Percentiles rank a stretch among this genome's conserved stretches.
These are phyloP conservation scores for Nasonia longicornis DNA, from an alignment of 1,140 invertebrate genomes.

Conservation along the genomic window DNA sequence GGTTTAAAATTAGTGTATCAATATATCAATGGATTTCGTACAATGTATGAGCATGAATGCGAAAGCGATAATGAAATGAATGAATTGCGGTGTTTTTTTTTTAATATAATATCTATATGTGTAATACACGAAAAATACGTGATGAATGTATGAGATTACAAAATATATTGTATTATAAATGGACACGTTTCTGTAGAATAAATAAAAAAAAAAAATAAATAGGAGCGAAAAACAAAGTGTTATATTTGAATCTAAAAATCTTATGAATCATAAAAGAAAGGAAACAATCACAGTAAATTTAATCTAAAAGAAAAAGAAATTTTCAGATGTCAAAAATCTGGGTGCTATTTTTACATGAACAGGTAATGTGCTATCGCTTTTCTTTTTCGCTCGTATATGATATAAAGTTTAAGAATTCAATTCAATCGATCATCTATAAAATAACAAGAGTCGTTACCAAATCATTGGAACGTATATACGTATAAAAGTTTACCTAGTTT, in stretches of 20 bases:
- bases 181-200: constrained; percentile 42
- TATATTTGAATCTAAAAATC: constrained; percentile 23
- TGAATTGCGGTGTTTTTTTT: constrained; percentile 47
- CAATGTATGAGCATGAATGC: constrained; percentile 44
- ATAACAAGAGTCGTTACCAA: too few relatives aligned
- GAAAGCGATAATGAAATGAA: constrained; percentile 14
- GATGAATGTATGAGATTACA: constrained; percentile 30
- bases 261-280: background rate
- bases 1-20: constrained; percentile 51
- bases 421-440: background rate
- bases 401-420: background rate
- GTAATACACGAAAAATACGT: constrained; percentile 23
- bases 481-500: background rate
- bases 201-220: constrained; percentile 18
- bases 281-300: constrained; percentile 10
- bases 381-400: constrained; percentile 18
- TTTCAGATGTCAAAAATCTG: constrained; percentile 16
- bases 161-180: constrained; percentile 47
- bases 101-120: constrained; percentile 46
- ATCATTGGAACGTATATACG: too few relatives aligned
- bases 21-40: constrained; percentile 45
- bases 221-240: constrained; percentile 42
- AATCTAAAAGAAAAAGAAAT: constrained; percentile 28
- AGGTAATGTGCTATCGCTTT: constrained; percentile 24
- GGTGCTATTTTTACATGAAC: constrained; percentile 39